phyloP scores from a whole-genome alignment of 2,797 vertebrate genomes.

The Chelon labrosus region DNA sequence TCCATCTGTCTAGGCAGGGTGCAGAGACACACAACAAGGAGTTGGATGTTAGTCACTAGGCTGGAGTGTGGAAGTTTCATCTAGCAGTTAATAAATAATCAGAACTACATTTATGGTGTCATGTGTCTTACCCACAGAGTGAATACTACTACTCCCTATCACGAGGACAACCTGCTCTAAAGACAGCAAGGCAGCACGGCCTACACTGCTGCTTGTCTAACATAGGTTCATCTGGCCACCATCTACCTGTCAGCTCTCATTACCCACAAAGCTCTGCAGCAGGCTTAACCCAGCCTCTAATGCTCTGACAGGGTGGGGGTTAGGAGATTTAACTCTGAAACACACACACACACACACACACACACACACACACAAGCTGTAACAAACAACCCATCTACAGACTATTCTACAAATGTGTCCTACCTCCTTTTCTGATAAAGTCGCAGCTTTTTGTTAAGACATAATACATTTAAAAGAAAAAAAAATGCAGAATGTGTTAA shows the following conservation, averaged over 20 bases:
- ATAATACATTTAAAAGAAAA: neutral
- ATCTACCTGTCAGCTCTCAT: constrained; percentile 78
- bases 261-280: constrained; percentile 78
- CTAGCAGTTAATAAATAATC: neutral
- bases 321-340: constrained; percentile 62
- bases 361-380: constrained; percentile 38
- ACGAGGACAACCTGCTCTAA: neutral
- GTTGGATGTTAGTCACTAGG: neutral
- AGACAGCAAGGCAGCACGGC: neutral
- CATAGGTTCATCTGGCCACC: constrained; percentile 39
- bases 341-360: constrained; percentile 34
- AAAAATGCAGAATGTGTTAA: neutral
- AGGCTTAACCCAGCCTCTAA: constrained; percentile 81
- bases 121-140: neutral
- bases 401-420: constrained; percentile 38
- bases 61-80: neutral
- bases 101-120: neutral
- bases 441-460: constrained; percentile 52
- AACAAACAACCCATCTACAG: constrained; percentile 32
- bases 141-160: neutral
- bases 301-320: constrained; percentile 61
- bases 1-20: constrained; percentile 58
- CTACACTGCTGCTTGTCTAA: constrained; percentile 13
- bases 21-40: constrained; percentile 7
- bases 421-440: constrained; percentile 80